Evolutionary conservation across 2,113 vertebrate species (phyloP), one percentile per base, ranked within the genome.

Genomic region (Progne subis): DNA sequence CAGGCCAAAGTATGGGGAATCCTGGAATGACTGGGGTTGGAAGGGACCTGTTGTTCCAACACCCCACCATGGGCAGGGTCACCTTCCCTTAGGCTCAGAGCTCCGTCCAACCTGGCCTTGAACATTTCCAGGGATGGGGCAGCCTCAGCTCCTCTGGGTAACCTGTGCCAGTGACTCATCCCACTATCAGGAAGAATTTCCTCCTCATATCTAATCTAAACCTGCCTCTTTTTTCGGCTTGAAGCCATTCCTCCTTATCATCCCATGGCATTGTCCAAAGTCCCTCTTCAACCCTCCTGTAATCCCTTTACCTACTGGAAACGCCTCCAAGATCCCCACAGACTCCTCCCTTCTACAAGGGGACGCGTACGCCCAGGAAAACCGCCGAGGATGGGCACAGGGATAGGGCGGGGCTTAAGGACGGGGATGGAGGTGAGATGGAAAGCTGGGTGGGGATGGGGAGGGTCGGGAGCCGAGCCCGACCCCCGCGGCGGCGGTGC

Each of bases 291-390:
- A 49, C 41, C 63, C 49, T 47, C 28, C 4, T 19, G 24, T 9
- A 11, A 37, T 18, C 18, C 19, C 23, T 23, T 19, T 3, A 13
- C 3, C 3, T 3, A 29, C 41, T 16, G 19, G 13, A 29, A 55
- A 39, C 0, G 1, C 18, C 24, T 41, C n/a, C 3, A 24, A 9
- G 3, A 11, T 3, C 8, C 6, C 12, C 18, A 7, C 18, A 20
- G 6, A 11, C 4, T 19, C 75, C 29, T 29, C 28, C 25, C 41
- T 20, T 23, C 64, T 11, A 24, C 8, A 44, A 28, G 3, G 14
- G 12, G 12, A 46, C 12, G 12, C 2, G 9, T 2, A 8, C 0
- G n/a, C n/a, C n/a, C n/a, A n/a, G n/a, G n/a, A n/a, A n/a, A n/a
- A n/a, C n/a, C n/a, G n/a, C n/a, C n/a, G n/a, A n/a, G n/a, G n/a